These are phyloP conservation scores for Cetoscarus ocellatus DNA, from an alignment of 2,797 vertebrate species.

Conservation along the genomic window DNA sequence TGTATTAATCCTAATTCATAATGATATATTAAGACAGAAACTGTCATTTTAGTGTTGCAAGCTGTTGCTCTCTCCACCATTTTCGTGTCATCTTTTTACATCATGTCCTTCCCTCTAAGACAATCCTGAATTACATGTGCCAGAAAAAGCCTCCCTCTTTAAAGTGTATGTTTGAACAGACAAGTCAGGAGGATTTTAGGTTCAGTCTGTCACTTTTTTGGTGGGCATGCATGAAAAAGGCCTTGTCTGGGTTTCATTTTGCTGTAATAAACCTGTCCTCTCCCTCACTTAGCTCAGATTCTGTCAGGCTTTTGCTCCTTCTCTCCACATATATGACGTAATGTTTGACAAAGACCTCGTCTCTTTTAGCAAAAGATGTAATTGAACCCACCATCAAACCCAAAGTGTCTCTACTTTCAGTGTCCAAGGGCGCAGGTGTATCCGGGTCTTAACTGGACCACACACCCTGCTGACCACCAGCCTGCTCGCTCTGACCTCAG, in stretches of 20 bases:
- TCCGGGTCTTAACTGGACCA: conserved; percentile 72
- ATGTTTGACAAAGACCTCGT: conserved; percentile 41
- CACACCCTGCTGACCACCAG: conserved; percentile 75
- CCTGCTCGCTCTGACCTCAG: conserved; percentile 71
- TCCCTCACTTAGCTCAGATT: conserved; percentile 9
- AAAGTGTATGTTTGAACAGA: too few relatives aligned
- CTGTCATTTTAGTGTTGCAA: too few relatives aligned
- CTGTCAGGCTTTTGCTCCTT: neutral
- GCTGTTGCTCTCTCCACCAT: too few relatives aligned
- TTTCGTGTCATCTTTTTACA: too few relatives aligned
- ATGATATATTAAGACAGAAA: too few relatives aligned
- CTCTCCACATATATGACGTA: conserved; percentile 22
- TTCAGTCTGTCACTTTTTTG: too few relatives aligned
- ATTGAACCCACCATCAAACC: conserved; percentile 57
- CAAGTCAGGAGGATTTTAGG: too few relatives aligned
- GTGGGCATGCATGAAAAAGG: too few relatives aligned
- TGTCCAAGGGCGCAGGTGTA: conserved; percentile 79
- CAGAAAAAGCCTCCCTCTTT: too few relatives aligned
- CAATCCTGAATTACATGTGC: too few relatives aligned
- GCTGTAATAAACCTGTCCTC: neutral
- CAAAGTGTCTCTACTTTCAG: conserved; percentile 62
- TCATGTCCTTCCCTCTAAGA: too few relatives aligned
- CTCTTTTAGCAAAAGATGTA: conserved; percentile 52
- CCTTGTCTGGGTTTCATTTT: neutral
- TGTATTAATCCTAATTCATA: too few relatives aligned